Evolutionary conservation across 2,113 vertebrate genomes (phyloP), one percentile per base, ranked within the genome.

Genomic region (Lepus americanus): DNA sequence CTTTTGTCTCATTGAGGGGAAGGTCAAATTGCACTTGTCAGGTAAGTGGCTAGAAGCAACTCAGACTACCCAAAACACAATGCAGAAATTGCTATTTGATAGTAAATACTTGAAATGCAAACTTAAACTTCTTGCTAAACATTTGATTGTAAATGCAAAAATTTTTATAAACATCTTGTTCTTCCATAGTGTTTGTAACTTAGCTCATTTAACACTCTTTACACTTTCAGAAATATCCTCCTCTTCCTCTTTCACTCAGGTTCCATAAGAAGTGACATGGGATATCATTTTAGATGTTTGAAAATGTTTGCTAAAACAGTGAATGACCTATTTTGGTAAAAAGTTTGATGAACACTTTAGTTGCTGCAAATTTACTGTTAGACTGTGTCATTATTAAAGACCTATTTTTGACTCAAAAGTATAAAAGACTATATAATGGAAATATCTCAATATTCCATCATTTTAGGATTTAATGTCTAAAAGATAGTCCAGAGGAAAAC

Each of bases 21-120:
- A 93, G 94, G 90, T 90, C 51, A 93, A 85, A 82, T 96, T 91
- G 61, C 78, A 90, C 95, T 97, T 97, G 49, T 93, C 95, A 96
- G 91, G 92, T 91, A 96, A 92, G 31, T 44, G 49, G 19, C 10
- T 82, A 25, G 33, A 8, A 92, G 36, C 76, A 93, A 95, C 27
- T 33, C 27, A 70, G 80, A 33, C 49, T 95, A 66, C 84, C 59
- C 66, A 94, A 64, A 96, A 67, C 11, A 89, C 12, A 81, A 51
- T 1, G 5, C 0, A 20, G 36, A 94, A 49, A 96, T 63, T 59
- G 12, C 33, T 89, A 55, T 84, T 82, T 13, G 11, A 90, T 95
- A 49, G 29, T 94, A 86, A 95, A 20, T 16, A 93, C 73, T 67
- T 49, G 82, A 39, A 33, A 96, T 69, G 33, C 70, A 96, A 92